Conservation (phyloP, 2,797 vertebrate genomes). For the Euphonia xanthogaster region DNA sequence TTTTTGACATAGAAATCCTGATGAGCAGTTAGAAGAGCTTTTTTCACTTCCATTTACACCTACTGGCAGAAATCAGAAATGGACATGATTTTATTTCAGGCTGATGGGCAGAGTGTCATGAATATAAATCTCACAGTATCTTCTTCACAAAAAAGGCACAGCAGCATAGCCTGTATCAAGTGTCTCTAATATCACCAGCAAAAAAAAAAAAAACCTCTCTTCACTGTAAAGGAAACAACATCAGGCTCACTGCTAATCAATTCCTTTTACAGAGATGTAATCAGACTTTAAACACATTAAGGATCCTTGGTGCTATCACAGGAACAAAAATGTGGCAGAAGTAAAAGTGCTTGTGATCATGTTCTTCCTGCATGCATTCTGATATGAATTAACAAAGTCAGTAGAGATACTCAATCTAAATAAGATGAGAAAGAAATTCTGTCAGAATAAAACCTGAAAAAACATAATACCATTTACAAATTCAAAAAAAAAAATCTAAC, state of each 20-base stretch:
- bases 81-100: neutral
- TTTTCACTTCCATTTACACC: neutral
- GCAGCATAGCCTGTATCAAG: neutral
- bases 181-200: neutral
- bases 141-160: neutral
- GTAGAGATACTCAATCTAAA: neutral
- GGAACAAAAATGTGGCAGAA: neutral
- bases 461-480: neutral
- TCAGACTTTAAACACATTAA: neutral
- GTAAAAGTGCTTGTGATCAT: neutral
- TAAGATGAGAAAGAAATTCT: neutral
- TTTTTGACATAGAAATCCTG: neutral
- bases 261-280: neutral
- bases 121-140: neutral
- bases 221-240: neutral
- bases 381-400: neutral
- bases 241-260: neutral
- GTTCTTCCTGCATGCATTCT: neutral
- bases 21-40: neutral
- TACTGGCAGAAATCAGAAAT: neutral
- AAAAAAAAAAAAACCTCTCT: neutral
- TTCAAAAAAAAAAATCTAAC: constrained; percentile 18
- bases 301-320: neutral
- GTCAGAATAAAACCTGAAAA: neutral
- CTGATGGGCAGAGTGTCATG: neutral